Conservation (phyloP, 2,797 vertebrate genomes). For the Dicrostonyx torquatus region DNA sequence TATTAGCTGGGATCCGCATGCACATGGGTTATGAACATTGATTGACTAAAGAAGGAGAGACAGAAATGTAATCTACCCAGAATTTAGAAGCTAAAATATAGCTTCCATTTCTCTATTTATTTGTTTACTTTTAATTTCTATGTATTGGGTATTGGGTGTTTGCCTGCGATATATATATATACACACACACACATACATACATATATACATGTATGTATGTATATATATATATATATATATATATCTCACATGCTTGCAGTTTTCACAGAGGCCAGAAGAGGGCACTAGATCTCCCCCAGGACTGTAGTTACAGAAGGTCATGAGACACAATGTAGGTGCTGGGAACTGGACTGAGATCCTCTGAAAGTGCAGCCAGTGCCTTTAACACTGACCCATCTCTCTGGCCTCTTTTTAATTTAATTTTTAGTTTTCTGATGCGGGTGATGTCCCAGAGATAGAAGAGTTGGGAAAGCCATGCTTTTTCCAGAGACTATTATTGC, state of each 20-base stretch:
- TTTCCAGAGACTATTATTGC: background rate
- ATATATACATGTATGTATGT: too few relatives aligned
- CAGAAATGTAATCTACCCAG: background rate
- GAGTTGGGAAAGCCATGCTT: background rate
- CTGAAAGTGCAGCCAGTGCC: background rate
- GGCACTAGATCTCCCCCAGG: background rate
- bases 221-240: background rate
- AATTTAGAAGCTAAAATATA: background rate
- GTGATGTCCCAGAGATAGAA: background rate
- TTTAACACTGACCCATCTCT: background rate
- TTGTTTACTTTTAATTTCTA: background rate
- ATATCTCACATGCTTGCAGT: background rate
- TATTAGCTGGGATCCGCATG: background rate
- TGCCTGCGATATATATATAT: background rate
- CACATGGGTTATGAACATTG: fast-evolving
- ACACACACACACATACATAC: too few relatives aligned
- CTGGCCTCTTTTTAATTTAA: background rate
- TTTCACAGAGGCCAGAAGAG: background rate
- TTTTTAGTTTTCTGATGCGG: background rate
- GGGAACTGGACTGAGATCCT: background rate
- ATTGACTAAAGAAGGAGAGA: background rate
- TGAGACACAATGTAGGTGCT: too few relatives aligned
- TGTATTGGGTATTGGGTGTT: too few relatives aligned
- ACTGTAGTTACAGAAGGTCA: background rate
- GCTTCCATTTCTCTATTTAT: background rate